Evolutionary conservation across 2,113 vertebrate species (phyloP).

Genomic region (Myxocyprinus asiaticus): DNA sequence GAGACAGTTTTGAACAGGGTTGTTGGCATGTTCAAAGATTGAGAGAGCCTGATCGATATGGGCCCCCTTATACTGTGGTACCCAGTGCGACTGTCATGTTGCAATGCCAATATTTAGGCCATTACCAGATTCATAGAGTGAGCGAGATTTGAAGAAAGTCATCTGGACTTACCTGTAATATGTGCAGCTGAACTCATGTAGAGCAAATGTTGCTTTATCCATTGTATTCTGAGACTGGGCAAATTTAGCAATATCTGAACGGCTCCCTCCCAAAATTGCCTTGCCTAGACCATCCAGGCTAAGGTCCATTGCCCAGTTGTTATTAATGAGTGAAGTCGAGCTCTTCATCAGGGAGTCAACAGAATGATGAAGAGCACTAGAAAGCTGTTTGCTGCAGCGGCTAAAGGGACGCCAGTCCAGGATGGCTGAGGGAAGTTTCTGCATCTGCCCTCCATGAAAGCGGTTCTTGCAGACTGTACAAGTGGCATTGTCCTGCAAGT

Average conservation of each 20-base stretch:
- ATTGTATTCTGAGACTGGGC: slow-evolving; percentile 69
- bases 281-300: slow-evolving; percentile 62
- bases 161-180: slow-evolving; percentile 71
- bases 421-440: slow-evolving; percentile 69
- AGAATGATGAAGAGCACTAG: slow-evolving; percentile 74
- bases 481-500: slow-evolving; percentile 65
- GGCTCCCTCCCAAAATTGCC: slow-evolving; percentile 69
- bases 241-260: slow-evolving; percentile 74
- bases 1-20: too few species aligned
- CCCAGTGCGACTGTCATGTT: too few species aligned
- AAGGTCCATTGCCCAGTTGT: slow-evolving; percentile 71
- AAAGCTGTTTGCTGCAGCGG: slow-evolving; percentile 73
- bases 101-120: too few species aligned
- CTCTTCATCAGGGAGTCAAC: slow-evolving; percentile 72
- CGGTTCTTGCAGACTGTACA: slow-evolving; percentile 75
- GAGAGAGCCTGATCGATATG: too few species aligned
- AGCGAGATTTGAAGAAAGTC: background rate
- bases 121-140: background rate
- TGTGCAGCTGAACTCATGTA: slow-evolving; percentile 75
- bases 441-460: slow-evolving; percentile 67
- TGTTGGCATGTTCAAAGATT: too few species aligned
- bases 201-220: slow-evolving; percentile 76
- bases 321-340: slow-evolving; percentile 68
- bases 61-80: too few species aligned
- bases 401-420: slow-evolving; percentile 75